Percentiles rank a stretch among this genome's conserved stretches.
phyloP scores from a whole-genome alignment of 2,797 vertebrate species.

The Cryptoprocta ferox region DNA sequence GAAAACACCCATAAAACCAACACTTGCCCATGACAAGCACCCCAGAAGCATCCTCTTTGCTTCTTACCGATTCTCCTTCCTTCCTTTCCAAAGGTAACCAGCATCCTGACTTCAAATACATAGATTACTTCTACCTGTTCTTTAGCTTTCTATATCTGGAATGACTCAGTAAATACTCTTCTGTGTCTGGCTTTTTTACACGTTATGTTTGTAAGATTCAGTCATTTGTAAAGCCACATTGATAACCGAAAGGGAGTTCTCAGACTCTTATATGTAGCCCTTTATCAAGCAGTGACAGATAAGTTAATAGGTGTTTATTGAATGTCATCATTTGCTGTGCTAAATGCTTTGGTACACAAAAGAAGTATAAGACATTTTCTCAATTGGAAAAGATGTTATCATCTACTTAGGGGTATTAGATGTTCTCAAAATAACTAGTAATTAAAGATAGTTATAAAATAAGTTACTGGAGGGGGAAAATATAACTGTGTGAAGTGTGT shows the following conservation, averaged over 20 bases:
- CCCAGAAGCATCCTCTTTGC: not conserved
- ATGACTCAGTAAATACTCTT: not conserved
- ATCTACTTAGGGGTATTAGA: not conserved
- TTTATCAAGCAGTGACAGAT: constrained; percentile 27
- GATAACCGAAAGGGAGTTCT: not conserved
- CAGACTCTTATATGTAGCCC: not conserved
- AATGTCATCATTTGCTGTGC: not conserved
- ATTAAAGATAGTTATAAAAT: constrained; percentile 11
- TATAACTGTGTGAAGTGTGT: constrained; percentile 22
- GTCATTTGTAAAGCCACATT: not conserved
- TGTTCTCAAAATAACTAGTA: not conserved
- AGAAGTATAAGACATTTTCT: not conserved
- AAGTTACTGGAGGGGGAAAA: not conserved
- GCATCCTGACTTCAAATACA: not conserved
- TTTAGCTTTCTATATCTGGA: not conserved
- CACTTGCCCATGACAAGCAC: not conserved
- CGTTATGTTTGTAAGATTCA: constrained; percentile 44
- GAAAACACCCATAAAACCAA: not conserved
- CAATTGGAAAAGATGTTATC: constrained; percentile 15
- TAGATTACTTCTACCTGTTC: not conserved
- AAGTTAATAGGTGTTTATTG: not conserved
- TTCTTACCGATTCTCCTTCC: not conserved
- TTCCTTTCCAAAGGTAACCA: not conserved
- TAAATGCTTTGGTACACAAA: constrained; percentile 1
- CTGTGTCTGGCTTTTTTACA: not conserved